These are phyloP conservation scores for Lycia hirtaria DNA, from an alignment of 2,888 invertebrate genomes.

Conservation along the genomic window DNA sequence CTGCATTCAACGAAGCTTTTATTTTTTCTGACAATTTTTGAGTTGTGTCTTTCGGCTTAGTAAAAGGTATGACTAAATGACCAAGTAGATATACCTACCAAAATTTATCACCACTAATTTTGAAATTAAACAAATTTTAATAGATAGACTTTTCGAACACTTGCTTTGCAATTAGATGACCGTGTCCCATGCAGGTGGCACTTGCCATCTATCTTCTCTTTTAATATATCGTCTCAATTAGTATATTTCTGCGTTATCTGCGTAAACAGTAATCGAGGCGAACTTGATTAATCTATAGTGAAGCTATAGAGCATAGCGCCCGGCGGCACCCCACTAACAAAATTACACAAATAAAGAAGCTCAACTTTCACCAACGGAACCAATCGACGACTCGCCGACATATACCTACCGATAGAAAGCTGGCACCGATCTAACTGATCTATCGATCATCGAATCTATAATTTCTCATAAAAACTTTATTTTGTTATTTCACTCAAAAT, in stretches of 20 bases:
- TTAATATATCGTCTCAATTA: not conserved
- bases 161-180: too few relatives aligned
- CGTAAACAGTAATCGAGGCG: slow-evolving; percentile 16
- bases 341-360: slow-evolving; percentile 42
- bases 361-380: slow-evolving; percentile 36
- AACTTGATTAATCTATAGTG: slow-evolving; percentile 18
- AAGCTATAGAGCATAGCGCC: slow-evolving; percentile 25
- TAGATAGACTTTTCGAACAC: too few relatives aligned
- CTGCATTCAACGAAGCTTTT: too few relatives aligned
- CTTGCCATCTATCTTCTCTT: too few relatives aligned
- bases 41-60: too few relatives aligned
- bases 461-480: slow-evolving; percentile 7
- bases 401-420: slow-evolving; percentile 37
- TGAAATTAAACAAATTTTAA: too few relatives aligned
- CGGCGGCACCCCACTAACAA: slow-evolving; percentile 30
- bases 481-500: not conserved
- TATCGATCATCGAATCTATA: slow-evolving; percentile 29
- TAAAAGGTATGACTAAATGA: too few relatives aligned
- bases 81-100: too few relatives aligned
- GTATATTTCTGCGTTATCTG: not conserved
- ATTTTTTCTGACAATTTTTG: too few relatives aligned
- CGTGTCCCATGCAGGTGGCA: too few relatives aligned
- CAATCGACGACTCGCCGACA: slow-evolving; percentile 12
- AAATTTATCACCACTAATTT: too few relatives aligned
- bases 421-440: slow-evolving; percentile 34